A percentile compares a stretch with the other conserved stretches of the same genome.
Evolutionary conservation across 2,797 vertebrate species (phyloP).

Genomic region (Erpetoichthys calabaricus): DNA sequence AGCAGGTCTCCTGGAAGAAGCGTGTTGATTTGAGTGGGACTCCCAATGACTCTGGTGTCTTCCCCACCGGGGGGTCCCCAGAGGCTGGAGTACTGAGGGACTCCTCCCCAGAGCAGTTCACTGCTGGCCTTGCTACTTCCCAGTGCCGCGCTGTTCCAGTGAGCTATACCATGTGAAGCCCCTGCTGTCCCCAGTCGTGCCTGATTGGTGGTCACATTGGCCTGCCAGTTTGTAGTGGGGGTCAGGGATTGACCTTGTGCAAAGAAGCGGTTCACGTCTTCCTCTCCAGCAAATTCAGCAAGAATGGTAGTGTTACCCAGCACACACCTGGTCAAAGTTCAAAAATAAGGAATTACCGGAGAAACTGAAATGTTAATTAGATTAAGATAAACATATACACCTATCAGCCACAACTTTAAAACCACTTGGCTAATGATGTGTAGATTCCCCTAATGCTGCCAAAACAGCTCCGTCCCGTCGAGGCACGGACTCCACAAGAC

Average conservation of each 20-base stretch:
- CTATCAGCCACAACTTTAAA: too few relatives aligned
- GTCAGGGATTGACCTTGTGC: slow-evolving; percentile 85
- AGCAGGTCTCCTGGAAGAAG: slow-evolving; percentile 88
- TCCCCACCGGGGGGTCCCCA: slow-evolving; percentile 82
- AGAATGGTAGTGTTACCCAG: slow-evolving; percentile 96
- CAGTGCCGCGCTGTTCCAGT: slow-evolving; percentile 69
- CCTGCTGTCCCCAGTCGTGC: slow-evolving; percentile 62
- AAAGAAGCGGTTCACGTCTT: slow-evolving; percentile 91
- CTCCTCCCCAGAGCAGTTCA: slow-evolving; percentile 83
- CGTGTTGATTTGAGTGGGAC: slow-evolving; percentile 82
- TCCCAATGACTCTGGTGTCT: slow-evolving; percentile 75
- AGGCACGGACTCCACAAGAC: too few relatives aligned
- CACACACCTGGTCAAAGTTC: slow-evolving; percentile 61
- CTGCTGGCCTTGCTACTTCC: slow-evolving; percentile 62
- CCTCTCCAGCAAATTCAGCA: slow-evolving; percentile 89
- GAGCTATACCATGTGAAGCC: slow-evolving; percentile 66
- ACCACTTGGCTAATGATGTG: too few relatives aligned
- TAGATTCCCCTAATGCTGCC: too few relatives aligned
- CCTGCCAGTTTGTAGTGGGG: slow-evolving; percentile 87
- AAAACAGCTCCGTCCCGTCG: too few relatives aligned
- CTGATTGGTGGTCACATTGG: slow-evolving; percentile 71
- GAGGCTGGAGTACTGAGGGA: slow-evolving; percentile 87
- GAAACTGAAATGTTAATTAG: not conserved
- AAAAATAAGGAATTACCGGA: not conserved
- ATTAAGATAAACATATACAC: not conserved